Base-by-base conservation (phyloP, 2,113 vertebrate species). In the Pseudorasbora parva region DNA sequence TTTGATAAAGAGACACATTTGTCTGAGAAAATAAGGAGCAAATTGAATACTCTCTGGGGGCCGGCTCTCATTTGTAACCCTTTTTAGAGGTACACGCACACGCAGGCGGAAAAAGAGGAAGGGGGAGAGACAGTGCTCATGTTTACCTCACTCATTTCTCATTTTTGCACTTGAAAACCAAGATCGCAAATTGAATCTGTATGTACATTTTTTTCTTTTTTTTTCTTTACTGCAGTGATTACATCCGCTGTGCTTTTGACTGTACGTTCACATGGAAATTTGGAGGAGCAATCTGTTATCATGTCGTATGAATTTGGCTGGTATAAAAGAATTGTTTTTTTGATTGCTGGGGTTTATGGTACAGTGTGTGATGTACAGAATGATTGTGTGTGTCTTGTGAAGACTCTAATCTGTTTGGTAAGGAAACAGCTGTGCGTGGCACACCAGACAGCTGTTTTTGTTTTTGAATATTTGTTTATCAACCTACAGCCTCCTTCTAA, bases 11-110 rank as follows among this genome's bases (percentile, higher is more conserved):
- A 92, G 93, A 91, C 94, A 94, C 94, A 94, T 95, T 95, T 93
- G 93, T 94, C 94, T 95, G 93, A 94, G 93, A 95, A 94, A 93
- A 90, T 94, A 82, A 93, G 89, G 91, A 84, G 84, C 93, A 86
- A 92, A 91, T 92, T 95, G 95, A 92, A 88, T 89, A 83, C 82
- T 85, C 87, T 94, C 85, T 91, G 89, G 91, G 95, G 94, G 92
- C 94, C 56, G 95, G 92, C 93, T 91, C 62, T 85, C 80, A 77
- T 87, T 87, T 87, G 85, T 88, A 81, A 83, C 87, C 85, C 79
- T 59, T 85, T 88, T 86, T 85, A 68, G 76, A 83, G 76, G 81
- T 14, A 68, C 78, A 62, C 62, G 10, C 47, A 8, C 69, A 84
- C 77, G 62, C 51, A 43, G 27, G 17, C 83, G 21, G 43, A 85